Percentiles rank a stretch among this genome's conserved stretches.
Conservation (phyloP, 2,113 vertebrate species). For the Gymnarchus niloticus region DNA sequence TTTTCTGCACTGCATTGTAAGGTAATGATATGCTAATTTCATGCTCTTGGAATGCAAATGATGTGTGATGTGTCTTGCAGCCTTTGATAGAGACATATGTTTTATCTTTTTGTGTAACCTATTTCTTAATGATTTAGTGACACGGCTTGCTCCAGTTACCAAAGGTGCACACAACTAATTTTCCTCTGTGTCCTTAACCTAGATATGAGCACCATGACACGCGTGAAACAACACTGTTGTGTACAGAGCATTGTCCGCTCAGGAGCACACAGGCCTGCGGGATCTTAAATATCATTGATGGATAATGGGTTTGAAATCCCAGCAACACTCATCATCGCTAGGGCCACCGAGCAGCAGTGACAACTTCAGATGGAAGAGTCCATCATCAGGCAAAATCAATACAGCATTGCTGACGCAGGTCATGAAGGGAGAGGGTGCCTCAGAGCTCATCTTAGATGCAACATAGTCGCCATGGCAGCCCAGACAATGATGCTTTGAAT, state of each 20-base stretch:
- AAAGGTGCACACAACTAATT: conserved; percentile 12
- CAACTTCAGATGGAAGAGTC: too few relatives aligned
- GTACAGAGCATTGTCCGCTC: background rate
- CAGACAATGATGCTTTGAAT: too few relatives aligned
- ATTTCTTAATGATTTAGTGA: conserved; percentile 20
- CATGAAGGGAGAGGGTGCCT: too few relatives aligned
- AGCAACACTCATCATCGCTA: too few relatives aligned
- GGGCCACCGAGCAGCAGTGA: too few relatives aligned
- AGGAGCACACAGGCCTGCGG: background rate
- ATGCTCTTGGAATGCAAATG: conserved; percentile 6
- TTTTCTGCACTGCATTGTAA: background rate
- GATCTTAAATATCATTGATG: background rate
- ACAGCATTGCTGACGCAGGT: too few relatives aligned
- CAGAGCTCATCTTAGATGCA: too few relatives aligned
- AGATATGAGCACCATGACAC: conserved; percentile 2
- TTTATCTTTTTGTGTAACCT: conserved; percentile 16
- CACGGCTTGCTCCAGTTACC: conserved; percentile 6
- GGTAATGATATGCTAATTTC: conserved; percentile 13
- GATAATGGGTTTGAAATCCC: background rate
- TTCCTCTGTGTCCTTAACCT: conserved; percentile 16
- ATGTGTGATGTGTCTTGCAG: conserved; percentile 18
- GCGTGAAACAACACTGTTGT: background rate
- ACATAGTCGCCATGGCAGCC: background rate
- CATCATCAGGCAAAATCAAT: too few relatives aligned
- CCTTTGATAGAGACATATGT: conserved; percentile 17